A percentile compares a stretch with the other conserved stretches of the same genome.
Evolutionary conservation across 2,888 invertebrate species (phyloP).

Genomic region (Keiferia lycopersicella): DNA sequence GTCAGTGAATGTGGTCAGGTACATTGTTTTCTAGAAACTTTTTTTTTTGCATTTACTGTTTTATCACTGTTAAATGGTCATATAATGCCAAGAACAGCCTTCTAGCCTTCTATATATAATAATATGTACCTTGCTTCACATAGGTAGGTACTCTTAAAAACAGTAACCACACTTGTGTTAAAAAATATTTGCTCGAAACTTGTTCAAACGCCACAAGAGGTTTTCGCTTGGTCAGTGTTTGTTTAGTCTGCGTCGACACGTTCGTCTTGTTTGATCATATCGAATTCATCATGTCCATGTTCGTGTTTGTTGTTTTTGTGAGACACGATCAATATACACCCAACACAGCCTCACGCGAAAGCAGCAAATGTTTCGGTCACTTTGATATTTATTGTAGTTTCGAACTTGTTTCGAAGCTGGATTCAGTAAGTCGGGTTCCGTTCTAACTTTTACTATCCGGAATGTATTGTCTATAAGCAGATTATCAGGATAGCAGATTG

Average conservation of each 20-base stretch:
- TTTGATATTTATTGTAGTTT: slow-evolving; percentile 31
- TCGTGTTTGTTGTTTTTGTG: slow-evolving; percentile 27
- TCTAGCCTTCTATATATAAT: no score
- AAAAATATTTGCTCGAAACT: background rate
- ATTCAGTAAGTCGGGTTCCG: no score
- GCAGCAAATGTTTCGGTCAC: slow-evolving; percentile 6
- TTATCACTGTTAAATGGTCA: background rate
- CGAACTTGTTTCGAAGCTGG: slow-evolving; percentile 33
- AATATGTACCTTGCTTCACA: no score
- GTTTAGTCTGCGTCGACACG: slow-evolving; percentile 47
- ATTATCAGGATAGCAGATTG: no score
- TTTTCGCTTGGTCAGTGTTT: slow-evolving; percentile 47
- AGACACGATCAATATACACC: slow-evolving; percentile 30
- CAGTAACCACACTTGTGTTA: no score
- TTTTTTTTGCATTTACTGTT: no score
- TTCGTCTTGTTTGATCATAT: slow-evolving; percentile 40
- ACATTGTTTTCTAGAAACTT: background rate
- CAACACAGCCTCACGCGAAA: slow-evolving; percentile 18
- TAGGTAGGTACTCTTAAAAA: no score
- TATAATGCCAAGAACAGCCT: no score
- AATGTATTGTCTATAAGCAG: no score
- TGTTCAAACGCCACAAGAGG: slow-evolving; percentile 11
- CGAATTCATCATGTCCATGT: slow-evolving; percentile 24
- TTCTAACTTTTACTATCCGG: slow-evolving; percentile 1
- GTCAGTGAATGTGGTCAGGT: background rate